Conservation (phyloP, 1,140 invertebrate genomes). For the Eupristina koningsbergeri region DNA sequence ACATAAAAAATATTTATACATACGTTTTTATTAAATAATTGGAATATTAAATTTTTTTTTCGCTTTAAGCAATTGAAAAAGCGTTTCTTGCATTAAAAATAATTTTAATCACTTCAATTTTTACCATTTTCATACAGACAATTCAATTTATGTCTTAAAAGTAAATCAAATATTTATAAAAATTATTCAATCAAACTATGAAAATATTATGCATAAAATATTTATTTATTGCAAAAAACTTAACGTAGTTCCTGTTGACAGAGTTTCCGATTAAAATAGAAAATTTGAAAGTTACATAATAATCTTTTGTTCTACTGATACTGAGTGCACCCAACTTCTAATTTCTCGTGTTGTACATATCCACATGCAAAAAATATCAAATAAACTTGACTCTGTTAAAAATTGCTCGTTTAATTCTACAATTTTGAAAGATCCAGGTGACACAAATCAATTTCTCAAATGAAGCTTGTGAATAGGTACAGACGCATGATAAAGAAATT, state of each 20-base stretch:
- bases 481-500: not conserved
- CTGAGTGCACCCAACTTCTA: not conserved
- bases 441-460: conserved; percentile 59
- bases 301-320: not conserved
- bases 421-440: conserved; percentile 52
- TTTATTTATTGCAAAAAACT: no score
- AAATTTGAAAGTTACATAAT: no score
- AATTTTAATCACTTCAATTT: no score
- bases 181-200: no score
- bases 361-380: not conserved
- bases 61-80: not conserved
- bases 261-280: no score
- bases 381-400: conserved; percentile 35
- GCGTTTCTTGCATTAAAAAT: not conserved
- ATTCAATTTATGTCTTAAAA: no score
- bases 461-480: not conserved
- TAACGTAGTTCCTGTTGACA: no score
- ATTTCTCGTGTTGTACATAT: not conserved
- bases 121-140: no score
- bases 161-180: no score
- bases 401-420: not conserved
- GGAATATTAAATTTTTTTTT: not conserved
- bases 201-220: no score
- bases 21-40: not conserved
- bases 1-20: not conserved